phyloP scores from a whole-genome alignment of 2,888 invertebrate genomes.

The Ophion costatus region DNA sequence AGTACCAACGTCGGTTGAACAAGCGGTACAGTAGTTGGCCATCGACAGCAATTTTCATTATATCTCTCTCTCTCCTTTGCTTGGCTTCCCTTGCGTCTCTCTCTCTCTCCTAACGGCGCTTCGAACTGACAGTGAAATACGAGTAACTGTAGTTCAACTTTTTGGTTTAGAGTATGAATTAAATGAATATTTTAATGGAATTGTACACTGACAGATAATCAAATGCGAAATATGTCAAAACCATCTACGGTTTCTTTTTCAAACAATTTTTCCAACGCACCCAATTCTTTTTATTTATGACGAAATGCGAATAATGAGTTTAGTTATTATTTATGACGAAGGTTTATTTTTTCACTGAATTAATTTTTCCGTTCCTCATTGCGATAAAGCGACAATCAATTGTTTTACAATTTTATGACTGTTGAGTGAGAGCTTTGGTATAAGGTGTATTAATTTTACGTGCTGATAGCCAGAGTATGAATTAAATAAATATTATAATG shows the following conservation, averaged over 20 bases:
- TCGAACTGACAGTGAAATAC: too few species aligned
- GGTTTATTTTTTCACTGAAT: neutral
- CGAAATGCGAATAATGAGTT: too few species aligned
- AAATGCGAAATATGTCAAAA: too few species aligned
- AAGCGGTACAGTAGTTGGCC: conserved; percentile 32
- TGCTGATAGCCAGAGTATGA: neutral
- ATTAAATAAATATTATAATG: neutral
- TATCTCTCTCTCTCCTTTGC: neutral
- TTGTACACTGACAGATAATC: too few species aligned
- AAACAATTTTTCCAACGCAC: too few species aligned
- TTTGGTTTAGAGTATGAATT: neutral
- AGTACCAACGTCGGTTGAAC: conserved; percentile 14
- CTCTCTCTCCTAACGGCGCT: too few species aligned
- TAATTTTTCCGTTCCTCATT: neutral
- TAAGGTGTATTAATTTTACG: neutral
- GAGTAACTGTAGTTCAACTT: too few species aligned
- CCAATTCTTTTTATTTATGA: too few species aligned
- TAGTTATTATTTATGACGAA: neutral
- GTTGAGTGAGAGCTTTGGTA: too few species aligned
- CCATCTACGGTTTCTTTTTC: too few species aligned
- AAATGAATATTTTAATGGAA: neutral
- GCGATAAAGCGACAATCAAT: too few species aligned
- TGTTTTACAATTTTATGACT: too few species aligned
- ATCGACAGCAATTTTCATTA: conserved; percentile 8
- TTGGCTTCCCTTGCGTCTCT: neutral